phyloP scores from a whole-genome alignment of 2,797 vertebrate species.

The Adelosebastes latens region DNA sequence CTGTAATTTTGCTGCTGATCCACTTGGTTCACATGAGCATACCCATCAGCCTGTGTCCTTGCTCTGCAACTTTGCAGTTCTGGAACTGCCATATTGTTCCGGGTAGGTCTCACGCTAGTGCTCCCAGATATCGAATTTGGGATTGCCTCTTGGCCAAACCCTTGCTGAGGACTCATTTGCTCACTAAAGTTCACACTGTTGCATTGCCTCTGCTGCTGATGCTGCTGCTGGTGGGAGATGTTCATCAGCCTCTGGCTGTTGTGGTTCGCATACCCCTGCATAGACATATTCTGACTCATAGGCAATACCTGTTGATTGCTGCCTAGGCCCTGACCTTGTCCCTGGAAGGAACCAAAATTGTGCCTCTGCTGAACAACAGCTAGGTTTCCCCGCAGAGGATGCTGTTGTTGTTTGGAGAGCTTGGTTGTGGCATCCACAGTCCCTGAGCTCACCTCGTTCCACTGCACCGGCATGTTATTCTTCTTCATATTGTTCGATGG shows the following conservation, averaged over 20 bases:
- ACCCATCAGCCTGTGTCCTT: slow-evolving; percentile 78
- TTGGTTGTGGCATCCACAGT: slow-evolving; percentile 86
- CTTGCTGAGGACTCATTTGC: slow-evolving; percentile 81
- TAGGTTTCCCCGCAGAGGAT: slow-evolving; percentile 85
- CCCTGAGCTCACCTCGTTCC: slow-evolving; percentile 99
- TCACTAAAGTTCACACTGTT: slow-evolving; percentile 72
- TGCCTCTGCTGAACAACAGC: slow-evolving; percentile 89
- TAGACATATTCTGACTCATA: slow-evolving; percentile 79
- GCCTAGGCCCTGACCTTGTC: slow-evolving; percentile 80
- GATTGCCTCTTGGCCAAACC: slow-evolving; percentile 83
- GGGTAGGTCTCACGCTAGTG: slow-evolving; percentile 77
- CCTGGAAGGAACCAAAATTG: slow-evolving; percentile 87
- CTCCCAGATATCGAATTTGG: slow-evolving; percentile 73
- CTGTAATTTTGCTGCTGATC: slow-evolving; percentile 83
- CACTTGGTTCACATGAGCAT: slow-evolving; percentile 73
- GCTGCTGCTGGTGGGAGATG: slow-evolving; percentile 81
- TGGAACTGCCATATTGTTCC: slow-evolving; percentile 70
- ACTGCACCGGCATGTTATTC: slow-evolving; percentile 96
- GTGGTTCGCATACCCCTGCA: slow-evolving; percentile 79
- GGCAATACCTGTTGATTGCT: slow-evolving; percentile 74
- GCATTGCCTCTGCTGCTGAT: slow-evolving; percentile 81
- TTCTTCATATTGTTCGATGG: slow-evolving; percentile 83
- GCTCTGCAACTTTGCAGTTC: slow-evolving; percentile 84
- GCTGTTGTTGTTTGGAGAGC: slow-evolving; percentile 82
- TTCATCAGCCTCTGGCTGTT: slow-evolving; percentile 79